Percentiles rank a stretch among this genome's conserved stretches.
Evolutionary conservation across 1,140 invertebrate genomes (phyloP).

Genomic region (Armadillidium nasatum): DNA sequence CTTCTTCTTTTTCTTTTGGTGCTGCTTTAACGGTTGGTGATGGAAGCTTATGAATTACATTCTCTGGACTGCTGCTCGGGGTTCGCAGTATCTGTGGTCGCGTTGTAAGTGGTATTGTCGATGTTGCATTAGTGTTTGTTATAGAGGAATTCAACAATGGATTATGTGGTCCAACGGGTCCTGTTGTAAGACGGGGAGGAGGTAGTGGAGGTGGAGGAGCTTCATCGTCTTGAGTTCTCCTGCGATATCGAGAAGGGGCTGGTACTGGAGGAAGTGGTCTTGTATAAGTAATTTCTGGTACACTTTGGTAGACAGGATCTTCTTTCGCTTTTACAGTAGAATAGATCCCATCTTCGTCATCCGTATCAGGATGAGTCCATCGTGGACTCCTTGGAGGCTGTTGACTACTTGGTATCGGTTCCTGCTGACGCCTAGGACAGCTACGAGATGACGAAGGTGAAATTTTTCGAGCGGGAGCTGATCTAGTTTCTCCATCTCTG

Average conservation of each 20-base stretch:
- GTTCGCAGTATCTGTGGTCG: neutral
- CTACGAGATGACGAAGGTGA: neutral
- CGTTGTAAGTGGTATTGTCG: neutral
- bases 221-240: constrained; percentile 32
- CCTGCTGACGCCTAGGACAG: neutral
- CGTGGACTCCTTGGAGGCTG: constrained; percentile 31
- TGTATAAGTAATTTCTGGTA: constrained; percentile 38
- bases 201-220: constrained; percentile 39
- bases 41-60: constrained; percentile 26
- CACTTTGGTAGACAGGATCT: constrained; percentile 40
- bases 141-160: constrained; percentile 22
- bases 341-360: constrained; percentile 40
- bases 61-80: constrained; percentile 8
- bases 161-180: constrained; percentile 38
- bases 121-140: neutral
- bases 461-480: neutral
- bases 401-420: neutral
- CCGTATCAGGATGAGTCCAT: constrained; percentile 34
- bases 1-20: constrained; percentile 30
- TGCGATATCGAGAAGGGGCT: constrained; percentile 37
- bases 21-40: constrained; percentile 35
- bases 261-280: constrained; percentile 39
- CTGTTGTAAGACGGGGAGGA: constrained; percentile 39
- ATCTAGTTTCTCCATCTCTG: neutral
- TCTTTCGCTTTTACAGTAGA: constrained; percentile 36